Evolutionary conservation across 92 coral and sea anemone species (phyloP).

Genomic region (Plumapathes pennacea): DNA sequence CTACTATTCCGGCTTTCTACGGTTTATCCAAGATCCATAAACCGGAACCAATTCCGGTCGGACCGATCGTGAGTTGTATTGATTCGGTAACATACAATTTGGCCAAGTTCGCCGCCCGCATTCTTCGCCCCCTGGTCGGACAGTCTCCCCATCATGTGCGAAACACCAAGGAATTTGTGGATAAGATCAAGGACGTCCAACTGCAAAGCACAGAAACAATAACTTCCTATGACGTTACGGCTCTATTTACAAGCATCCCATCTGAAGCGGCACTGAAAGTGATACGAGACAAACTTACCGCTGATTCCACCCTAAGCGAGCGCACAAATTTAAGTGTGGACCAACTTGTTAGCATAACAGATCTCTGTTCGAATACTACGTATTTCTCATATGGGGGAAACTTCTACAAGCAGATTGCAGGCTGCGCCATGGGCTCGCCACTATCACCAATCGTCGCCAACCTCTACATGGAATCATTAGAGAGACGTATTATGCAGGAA

Average conservation of each 20-base stretch:
- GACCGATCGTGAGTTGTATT: constrained; percentile 28
- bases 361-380: too few relatives aligned
- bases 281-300: neutral
- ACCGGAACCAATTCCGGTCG: constrained; percentile 20
- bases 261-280: constrained; percentile 3
- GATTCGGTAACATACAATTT: constrained; percentile 12
- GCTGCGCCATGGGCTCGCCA: too few relatives aligned
- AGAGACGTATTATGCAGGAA: too few relatives aligned
- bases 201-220: constrained; percentile 11
- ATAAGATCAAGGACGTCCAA: constrained; percentile 15
- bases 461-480: too few relatives aligned
- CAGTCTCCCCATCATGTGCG: constrained; percentile 8
- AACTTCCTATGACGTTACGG: constrained; percentile 16
- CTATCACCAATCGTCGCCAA: too few relatives aligned
- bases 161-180: constrained; percentile 14
- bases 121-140: constrained; percentile 4
- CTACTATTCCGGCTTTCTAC: constrained; percentile 19
- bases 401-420: too few relatives aligned
- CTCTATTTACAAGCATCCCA: constrained; percentile 22
- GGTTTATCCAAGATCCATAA: constrained; percentile 20
- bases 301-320: neutral
- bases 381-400: too few relatives aligned
- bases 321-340: constrained; percentile 6
- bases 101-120: neutral
- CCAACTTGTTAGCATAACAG: too few relatives aligned